Percentiles rank a stretch among this genome's conserved stretches.
These are phyloP conservation scores for Dipodomys ordii DNA, from an alignment of 2,113 vertebrate genomes.

Conservation along the genomic window DNA sequence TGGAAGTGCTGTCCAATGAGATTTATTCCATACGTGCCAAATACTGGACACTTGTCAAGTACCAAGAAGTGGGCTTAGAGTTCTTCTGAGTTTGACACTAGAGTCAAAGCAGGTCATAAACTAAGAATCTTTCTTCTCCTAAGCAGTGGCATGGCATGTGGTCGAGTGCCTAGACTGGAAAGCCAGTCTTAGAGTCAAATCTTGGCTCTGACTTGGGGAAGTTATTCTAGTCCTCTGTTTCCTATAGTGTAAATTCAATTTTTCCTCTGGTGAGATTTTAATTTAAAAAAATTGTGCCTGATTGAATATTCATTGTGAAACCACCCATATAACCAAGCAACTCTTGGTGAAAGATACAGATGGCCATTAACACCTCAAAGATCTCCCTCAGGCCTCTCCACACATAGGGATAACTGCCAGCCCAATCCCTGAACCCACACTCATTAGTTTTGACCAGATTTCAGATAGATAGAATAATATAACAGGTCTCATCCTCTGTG, in stretches of 20 bases:
- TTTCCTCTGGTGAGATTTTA: neutral
- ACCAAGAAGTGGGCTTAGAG: neutral
- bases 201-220: neutral
- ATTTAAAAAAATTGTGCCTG: neutral
- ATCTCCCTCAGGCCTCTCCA: neutral
- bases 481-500: neutral
- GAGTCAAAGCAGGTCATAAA: neutral
- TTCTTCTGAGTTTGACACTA: neutral
- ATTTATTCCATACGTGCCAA: neutral
- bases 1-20: neutral
- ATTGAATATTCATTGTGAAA: neutral
- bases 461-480: neutral
- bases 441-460: neutral
- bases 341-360: neutral
- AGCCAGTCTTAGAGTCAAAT: neutral
- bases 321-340: neutral
- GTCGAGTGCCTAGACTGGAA: no score
- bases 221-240: neutral
- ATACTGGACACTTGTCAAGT: neutral
- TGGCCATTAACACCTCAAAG: neutral
- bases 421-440: neutral
- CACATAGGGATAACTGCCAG: neutral
- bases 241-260: neutral
- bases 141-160: neutral
- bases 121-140: neutral